Percentiles rank a stretch among this genome's conserved stretches.
phyloP scores from a whole-genome alignment of 2,888 invertebrate species.

The Pherbina coryleti region DNA sequence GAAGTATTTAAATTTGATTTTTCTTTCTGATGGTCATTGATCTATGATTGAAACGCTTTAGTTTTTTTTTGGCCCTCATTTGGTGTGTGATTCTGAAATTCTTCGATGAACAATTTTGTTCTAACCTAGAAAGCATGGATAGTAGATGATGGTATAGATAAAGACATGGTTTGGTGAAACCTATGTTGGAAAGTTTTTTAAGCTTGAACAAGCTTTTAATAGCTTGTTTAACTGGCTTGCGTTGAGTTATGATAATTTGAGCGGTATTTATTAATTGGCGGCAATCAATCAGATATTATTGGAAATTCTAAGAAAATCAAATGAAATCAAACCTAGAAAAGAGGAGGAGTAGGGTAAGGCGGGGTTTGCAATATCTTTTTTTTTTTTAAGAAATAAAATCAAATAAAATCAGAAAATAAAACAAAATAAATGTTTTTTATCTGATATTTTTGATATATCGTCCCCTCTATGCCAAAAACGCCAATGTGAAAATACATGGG shows the following conservation, averaged over 20 bases:
- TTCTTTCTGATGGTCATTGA: constrained; percentile 44
- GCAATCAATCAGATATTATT: neutral
- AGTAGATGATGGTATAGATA: neutral
- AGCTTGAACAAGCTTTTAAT: neutral
- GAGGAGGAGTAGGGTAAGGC: too few species aligned
- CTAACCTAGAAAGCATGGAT: neutral
- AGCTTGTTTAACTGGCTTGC: neutral
- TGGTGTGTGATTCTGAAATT: neutral
- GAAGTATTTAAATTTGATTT: constrained; percentile 59
- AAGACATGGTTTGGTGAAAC: neutral
- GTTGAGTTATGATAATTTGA: neutral
- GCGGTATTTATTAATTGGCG: neutral
- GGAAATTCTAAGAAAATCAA: neutral
- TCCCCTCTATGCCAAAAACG: too few species aligned
- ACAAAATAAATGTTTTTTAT: too few species aligned
- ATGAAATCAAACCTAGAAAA: neutral
- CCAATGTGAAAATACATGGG: too few species aligned
- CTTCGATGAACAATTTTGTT: neutral
- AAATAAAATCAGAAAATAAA: too few species aligned
- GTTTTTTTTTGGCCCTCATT: neutral
- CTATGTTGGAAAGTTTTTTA: neutral
- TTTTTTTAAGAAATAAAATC: too few species aligned
- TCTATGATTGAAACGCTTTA: constrained; percentile 5
- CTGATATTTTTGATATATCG: too few species aligned
- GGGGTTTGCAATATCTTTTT: too few species aligned